Evolutionary conservation across 2,888 invertebrate genomes (phyloP).

Genomic region (Polydrusus cervinus): DNA sequence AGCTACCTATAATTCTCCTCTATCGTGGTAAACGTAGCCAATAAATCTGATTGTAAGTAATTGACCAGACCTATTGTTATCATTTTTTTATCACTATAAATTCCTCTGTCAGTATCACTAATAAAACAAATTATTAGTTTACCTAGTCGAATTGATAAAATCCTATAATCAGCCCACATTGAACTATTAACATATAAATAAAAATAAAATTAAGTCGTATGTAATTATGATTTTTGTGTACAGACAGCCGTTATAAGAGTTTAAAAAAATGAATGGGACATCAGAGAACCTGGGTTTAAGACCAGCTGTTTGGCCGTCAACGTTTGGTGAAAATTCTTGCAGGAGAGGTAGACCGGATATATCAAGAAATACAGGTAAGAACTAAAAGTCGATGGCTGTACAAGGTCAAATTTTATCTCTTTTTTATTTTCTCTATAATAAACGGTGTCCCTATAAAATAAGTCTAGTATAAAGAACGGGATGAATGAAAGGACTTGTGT

Average conservation of each 20-base stretch:
- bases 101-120: background rate
- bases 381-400: too few relatives aligned
- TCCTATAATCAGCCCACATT: background rate
- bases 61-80: constrained; percentile 7
- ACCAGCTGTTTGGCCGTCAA: background rate
- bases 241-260: background rate
- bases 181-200: background rate
- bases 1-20: background rate
- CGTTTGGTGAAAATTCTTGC: background rate
- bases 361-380: too few relatives aligned
- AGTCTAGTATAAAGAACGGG: too few relatives aligned
- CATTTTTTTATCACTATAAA: constrained; percentile 9
- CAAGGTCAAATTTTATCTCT: too few relatives aligned
- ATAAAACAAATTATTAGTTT: background rate
- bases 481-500: too few relatives aligned
- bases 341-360: background rate
- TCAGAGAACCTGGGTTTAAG: background rate
- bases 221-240: background rate
- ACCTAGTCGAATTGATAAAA: constrained; percentile 1
- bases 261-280: constrained; percentile 7
- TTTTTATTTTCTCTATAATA: too few relatives aligned
- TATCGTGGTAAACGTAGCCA: background rate
- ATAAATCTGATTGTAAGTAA: background rate
- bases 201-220: background rate
- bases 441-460: too few relatives aligned